phyloP scores from a whole-genome alignment of 1,140 invertebrate species.

The Lordiphosa collinella region DNA sequence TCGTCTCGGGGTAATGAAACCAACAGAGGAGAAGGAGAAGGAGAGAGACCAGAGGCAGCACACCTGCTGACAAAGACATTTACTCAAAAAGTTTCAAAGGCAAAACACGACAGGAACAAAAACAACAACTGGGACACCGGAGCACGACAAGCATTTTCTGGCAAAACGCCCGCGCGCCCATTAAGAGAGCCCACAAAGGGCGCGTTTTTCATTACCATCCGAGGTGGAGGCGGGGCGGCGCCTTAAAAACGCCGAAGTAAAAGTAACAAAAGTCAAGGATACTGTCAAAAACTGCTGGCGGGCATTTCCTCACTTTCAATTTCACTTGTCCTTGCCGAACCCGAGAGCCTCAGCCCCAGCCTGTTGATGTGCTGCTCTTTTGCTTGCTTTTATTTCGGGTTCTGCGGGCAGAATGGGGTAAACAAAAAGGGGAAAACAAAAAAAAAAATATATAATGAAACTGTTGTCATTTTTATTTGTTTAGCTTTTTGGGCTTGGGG shows the following conservation, averaged over 20 bases:
- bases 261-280: slow-evolving; percentile 75
- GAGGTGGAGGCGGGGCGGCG: slow-evolving; percentile 17
- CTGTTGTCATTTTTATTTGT: no score
- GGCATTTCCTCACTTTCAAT: slow-evolving; percentile 65
- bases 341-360: no score
- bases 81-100: slow-evolving; percentile 69
- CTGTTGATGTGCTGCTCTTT: no score
- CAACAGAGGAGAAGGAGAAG: slow-evolving; percentile 39
- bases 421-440: no score
- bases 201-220: slow-evolving; percentile 72
- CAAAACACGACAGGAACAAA: slow-evolving; percentile 19
- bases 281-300: slow-evolving; percentile 61
- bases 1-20: slow-evolving; percentile 68
- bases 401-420: no score
- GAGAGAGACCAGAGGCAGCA: slow-evolving; percentile 13
- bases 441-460: no score
- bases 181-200: slow-evolving; percentile 66
- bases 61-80: slow-evolving; percentile 78
- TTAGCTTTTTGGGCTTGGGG: no score
- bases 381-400: slow-evolving; percentile 37
- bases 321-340: slow-evolving; percentile 37
- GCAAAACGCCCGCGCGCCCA: slow-evolving; percentile 61
- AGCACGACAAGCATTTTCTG: slow-evolving; percentile 66
- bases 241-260: slow-evolving; percentile 59
- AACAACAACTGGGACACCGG: slow-evolving; percentile 38